Base-by-base conservation (phyloP, 2,888 invertebrate species). In the Salpingus planirostris region DNA sequence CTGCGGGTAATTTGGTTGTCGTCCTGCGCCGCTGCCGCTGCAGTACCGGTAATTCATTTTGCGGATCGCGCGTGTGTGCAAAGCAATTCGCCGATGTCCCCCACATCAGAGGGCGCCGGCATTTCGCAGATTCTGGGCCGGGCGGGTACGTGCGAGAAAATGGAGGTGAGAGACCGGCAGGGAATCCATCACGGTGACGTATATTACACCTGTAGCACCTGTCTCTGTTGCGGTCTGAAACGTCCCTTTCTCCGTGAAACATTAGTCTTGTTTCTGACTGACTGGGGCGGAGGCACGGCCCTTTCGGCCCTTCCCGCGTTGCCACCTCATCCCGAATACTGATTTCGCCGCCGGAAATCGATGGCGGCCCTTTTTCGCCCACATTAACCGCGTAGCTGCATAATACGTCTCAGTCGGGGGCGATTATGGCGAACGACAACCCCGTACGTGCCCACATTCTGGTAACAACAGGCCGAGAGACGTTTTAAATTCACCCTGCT, bases 171-270 rank as follows among this genome's bases (percentile, higher is more conserved):
- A 42, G 35, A 31, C 32, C 24, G 26, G 18, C 18, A 8, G 11
- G 29, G 40, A 43, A 52, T 49, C 46, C 47, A 50, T 54, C 53
- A 53, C 40, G 15, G 34, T 48, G 49, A 52, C 50, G 43, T 52
- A 49, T 51, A 49, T 50, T 50, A 45, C 52, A 51, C 52, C 50
- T 52, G 50, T 44, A 47, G 38, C 42, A 39, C 29, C 46, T 41
- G 42, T 43, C 42, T 41, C 42, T 44, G 33, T 43, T 40, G 34
- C 34, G 40, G 40, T 42, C 34, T 31, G 33, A 37, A 27, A 38
- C 27, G 39, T 43, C 43, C 47, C 33, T 44, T 43, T 21, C 44
- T 46, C 43, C 31, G 36, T 43, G 43, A 40, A 48, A 43, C 50
- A 52, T 54, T 50, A 45, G 49, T 52, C 52, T 52, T 50, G 40